Percentiles rank a stretch among this genome's conserved stretches.
Conservation (phyloP, 2,113 vertebrate genomes). For the Mystacornis crossleyi region DNA sequence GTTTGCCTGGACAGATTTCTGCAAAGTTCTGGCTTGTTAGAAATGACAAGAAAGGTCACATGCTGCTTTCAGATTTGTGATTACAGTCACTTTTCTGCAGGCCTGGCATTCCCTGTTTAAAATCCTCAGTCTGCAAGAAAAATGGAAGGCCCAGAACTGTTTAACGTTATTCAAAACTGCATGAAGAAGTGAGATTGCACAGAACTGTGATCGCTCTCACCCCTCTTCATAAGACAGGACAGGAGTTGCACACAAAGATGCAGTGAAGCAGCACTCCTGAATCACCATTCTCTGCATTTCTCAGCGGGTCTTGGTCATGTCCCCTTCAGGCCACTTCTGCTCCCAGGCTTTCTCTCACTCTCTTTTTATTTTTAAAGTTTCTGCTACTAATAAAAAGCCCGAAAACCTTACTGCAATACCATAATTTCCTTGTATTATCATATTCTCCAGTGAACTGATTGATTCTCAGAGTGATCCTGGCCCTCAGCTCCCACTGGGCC, state of each 20-base stretch:
- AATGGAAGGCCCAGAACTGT: neutral
- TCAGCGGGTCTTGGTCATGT: neutral
- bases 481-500: conserved; percentile 6
- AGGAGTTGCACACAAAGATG: neutral
- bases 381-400: neutral
- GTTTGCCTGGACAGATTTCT: conserved; percentile 12
- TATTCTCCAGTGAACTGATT: conserved; percentile 12
- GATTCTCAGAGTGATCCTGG: neutral
- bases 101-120: neutral
- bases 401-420: neutral
- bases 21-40: neutral
- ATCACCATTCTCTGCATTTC: neutral
- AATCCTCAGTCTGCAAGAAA: neutral
- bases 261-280: neutral
- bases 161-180: neutral
- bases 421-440: neutral
- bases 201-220: neutral
- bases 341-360: neutral
- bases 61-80: neutral
- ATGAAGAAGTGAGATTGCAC: neutral
- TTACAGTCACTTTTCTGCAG: neutral
- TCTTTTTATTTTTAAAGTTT: conserved; percentile 27
- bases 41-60: neutral
- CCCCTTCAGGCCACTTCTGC: neutral
- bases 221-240: neutral